Percentiles rank a stretch among this genome's conserved stretches.
phyloP scores from a whole-genome alignment of 2,888 invertebrate species.

The Rhogogaster chlorosoma region DNA sequence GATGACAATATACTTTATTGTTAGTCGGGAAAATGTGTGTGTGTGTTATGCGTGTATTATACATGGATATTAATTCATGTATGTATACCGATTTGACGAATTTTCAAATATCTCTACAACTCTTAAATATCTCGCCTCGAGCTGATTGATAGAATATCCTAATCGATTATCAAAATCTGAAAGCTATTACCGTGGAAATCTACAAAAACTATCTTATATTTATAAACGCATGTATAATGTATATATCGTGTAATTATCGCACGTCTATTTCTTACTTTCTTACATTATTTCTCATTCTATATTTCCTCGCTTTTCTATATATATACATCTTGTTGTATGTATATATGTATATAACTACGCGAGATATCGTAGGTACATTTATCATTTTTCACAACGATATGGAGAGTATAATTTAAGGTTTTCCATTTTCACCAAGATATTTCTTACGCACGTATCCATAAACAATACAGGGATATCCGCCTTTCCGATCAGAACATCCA shows the following conservation, averaged over 20 bases:
- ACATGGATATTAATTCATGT: not conserved
- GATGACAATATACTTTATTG: too few relatives aligned
- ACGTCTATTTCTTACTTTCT: not conserved
- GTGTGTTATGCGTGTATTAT: too few relatives aligned
- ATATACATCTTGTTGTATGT: too few relatives aligned
- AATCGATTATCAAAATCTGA: not conserved
- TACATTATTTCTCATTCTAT: not conserved
- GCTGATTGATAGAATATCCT: not conserved
- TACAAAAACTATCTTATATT: not conserved
- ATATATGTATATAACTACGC: too few relatives aligned
- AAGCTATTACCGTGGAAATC: not conserved
- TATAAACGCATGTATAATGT: not conserved
- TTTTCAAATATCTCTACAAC: not conserved
- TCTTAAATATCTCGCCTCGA: not conserved
- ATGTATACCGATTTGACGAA: not conserved
- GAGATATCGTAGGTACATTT: not conserved
- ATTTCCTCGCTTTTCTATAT: not conserved
- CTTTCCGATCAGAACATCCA: slow-evolving; percentile 5
- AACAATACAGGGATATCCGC: not conserved
- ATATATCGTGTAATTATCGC: not conserved
- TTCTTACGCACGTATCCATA: not conserved
- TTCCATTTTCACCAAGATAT: not conserved
- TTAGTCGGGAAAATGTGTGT: not conserved
- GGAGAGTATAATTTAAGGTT: not conserved
- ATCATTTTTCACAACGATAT: not conserved